A percentile compares a stretch with the other conserved stretches of the same genome.
These are phyloP conservation scores for Leucophenga maculata DNA, from an alignment of 2,888 invertebrate species.

Conservation along the genomic window DNA sequence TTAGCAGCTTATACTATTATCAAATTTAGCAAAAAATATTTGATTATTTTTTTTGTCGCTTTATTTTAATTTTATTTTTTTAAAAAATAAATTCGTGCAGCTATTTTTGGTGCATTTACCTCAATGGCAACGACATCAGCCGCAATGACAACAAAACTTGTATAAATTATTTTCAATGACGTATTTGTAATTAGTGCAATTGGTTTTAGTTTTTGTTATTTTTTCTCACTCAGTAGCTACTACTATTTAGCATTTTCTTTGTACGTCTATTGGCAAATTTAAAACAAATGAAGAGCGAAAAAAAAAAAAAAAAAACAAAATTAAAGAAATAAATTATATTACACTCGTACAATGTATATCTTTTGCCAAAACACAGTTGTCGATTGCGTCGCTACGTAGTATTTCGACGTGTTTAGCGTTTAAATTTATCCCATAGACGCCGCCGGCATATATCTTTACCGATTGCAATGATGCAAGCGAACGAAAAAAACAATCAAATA, in stretches of 20 bases:
- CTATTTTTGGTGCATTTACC: conserved; percentile 22
- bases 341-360: neutral
- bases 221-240: neutral
- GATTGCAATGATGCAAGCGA: neutral
- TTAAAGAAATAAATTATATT: neutral
- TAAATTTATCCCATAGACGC: conserved; percentile 1
- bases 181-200: conserved; percentile 50
- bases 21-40: no score
- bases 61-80: neutral
- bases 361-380: conserved; percentile 9
- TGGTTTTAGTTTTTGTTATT: neutral
- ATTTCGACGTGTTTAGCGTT: conserved; percentile 4
- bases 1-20: no score
- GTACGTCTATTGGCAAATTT: conserved; percentile 49
- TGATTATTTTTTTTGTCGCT: no score
- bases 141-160: conserved; percentile 11
- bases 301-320: no score
- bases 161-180: conserved; percentile 35
- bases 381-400: neutral
- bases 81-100: neutral
- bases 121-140: conserved; percentile 13
- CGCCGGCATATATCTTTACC: no score
- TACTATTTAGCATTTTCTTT: conserved; percentile 1
- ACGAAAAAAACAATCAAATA: conserved; percentile 31
- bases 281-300: conserved; percentile 40